Evolutionary conservation across 2,888 invertebrate species (phyloP), one percentile per base, ranked within the genome.

Genomic region (Synergus japonicus): DNA sequence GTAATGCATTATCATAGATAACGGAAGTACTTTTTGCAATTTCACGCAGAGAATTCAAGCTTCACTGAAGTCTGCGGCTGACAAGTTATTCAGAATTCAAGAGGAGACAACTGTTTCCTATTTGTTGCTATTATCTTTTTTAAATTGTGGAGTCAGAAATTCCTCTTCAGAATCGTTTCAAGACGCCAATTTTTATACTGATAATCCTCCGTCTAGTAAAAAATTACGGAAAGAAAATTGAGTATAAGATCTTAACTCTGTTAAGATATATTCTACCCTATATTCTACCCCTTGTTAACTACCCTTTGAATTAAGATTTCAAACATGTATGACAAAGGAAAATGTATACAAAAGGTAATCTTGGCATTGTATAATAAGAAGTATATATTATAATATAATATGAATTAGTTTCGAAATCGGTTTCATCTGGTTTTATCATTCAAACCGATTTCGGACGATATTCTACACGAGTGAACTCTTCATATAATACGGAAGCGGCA

Each of bases 401-500:
- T 37, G 37, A 37, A 37, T 15, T 49, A 49, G 5, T 4, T 15
- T 49, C 12, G 5, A 49, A 15, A 49, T 15, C 15, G 13, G 46
- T 37, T 37, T 37, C 3, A 37, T 7, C 37, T 15, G 66, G 18
- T 67, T 67, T 44, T 44, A 67, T 67, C 43, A 22, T 46, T 46
- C 49, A 69, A 76, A 15, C 54, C 22, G 54, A 15, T 76, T 60
- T 76, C 22, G 12, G 12, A 60, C 12, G 46, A 12, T 46, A 46
- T 46, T 46, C 46, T 13, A 46, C 13, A 13, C 46, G 12, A 46
- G 46, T 46, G 46, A 46, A 46, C 63, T 63, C 78, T 81, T 85
- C 37, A 37, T 37, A 37, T 37, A 37, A 87, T 86, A 86, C 87
- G 87, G 87, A 87, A 87, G 86, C 85, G 86, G 85, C 83, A 85